phyloP scores from a whole-genome alignment of 1,140 invertebrate genomes.

The Drosophila bifasciata region DNA sequence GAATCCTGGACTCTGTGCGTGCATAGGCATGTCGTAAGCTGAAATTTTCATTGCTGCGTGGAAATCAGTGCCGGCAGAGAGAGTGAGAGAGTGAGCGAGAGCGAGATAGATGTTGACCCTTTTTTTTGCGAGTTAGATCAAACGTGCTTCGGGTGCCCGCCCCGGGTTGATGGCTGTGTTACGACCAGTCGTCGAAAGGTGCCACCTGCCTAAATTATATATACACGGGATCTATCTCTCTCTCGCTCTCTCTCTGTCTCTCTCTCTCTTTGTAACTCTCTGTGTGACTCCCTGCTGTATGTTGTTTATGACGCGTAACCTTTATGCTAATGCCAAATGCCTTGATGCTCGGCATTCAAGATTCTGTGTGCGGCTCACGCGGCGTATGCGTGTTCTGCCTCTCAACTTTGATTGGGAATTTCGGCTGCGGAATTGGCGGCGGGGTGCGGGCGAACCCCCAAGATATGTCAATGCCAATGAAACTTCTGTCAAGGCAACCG shows the following conservation, averaged over 20 bases:
- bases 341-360: neutral
- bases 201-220: conserved; percentile 65
- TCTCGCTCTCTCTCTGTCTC: neutral
- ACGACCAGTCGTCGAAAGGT: conserved; percentile 43
- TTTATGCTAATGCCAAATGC: conserved; percentile 61
- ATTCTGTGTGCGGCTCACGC: conserved; percentile 43
- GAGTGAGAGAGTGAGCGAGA: conserved; percentile 25
- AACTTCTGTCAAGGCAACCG: conserved; percentile 52
- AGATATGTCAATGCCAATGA: conserved; percentile 25
- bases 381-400: conserved; percentile 64
- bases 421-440: conserved; percentile 13
- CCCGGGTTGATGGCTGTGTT: conserved; percentile 38
- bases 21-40: conserved; percentile 66
- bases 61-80: conserved; percentile 66
- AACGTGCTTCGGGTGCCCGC: conserved; percentile 38
- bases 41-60: conserved; percentile 59
- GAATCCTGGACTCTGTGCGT: conserved; percentile 40
- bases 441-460: too few relatives aligned
- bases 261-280: too few relatives aligned
- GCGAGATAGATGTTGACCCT: conserved; percentile 65
- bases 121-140: conserved; percentile 46
- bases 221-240: conserved; percentile 30
- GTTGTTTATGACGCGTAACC: conserved; percentile 51
- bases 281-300: conserved; percentile 32
- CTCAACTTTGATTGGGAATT: conserved; percentile 45